Conservation (phyloP, 2,888 invertebrate genomes). For the Anorthoa munda region DNA sequence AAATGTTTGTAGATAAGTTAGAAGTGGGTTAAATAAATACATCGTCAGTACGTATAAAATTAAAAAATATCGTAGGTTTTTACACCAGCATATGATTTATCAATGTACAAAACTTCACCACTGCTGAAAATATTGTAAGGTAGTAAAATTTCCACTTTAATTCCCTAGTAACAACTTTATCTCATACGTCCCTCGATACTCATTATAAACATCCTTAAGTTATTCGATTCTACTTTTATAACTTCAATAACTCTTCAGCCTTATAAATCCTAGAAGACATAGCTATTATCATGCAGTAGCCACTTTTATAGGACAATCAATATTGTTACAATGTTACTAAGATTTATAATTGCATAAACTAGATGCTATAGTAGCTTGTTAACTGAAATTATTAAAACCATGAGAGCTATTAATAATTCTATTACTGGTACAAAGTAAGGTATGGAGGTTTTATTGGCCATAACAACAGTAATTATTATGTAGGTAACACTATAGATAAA, state of each 20-base stretch:
- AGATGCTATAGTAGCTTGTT: conserved; percentile 28
- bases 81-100: not conserved
- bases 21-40: no score
- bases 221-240: conserved; percentile 49
- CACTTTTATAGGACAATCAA: conserved; percentile 41
- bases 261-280: conserved; percentile 38
- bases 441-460: conserved; percentile 5
- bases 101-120: no score
- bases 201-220: conserved; percentile 1
- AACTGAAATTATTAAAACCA: conserved; percentile 16
- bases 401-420: conserved; percentile 26
- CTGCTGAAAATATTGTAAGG: not conserved
- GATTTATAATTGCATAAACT: conserved; percentile 41
- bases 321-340: conserved; percentile 51
- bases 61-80: not conserved
- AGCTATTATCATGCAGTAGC: conserved; percentile 31
- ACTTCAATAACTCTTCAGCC: conserved; percentile 40
- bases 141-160: not conserved
- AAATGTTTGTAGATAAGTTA: no score
- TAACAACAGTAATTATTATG: not conserved
- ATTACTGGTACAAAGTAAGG: conserved; percentile 37
- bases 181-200: conserved; percentile 1
- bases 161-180: not conserved
- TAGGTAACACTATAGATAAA: not conserved
- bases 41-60: no score